A percentile compares a stretch with the other conserved stretches of the same genome.
phyloP scores from a whole-genome alignment of 64 coral and sea anemone genomes.

The Dendronephthya gigantea region DNA sequence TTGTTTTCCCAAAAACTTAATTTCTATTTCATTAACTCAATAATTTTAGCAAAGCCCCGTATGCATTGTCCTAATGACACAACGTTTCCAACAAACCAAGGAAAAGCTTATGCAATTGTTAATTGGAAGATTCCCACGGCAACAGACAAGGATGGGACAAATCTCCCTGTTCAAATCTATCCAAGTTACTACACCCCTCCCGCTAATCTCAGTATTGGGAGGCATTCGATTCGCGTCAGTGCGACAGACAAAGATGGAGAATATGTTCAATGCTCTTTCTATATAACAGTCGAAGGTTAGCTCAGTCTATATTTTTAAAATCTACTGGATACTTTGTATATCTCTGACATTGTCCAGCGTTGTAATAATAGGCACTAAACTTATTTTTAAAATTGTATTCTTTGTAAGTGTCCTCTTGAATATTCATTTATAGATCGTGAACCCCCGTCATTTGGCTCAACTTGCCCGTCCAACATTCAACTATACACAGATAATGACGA shows the following conservation, averaged over 20 bases:
- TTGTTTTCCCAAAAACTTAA: too few relatives aligned
- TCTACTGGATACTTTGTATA: neutral
- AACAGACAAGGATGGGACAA: neutral
- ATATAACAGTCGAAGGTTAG: neutral
- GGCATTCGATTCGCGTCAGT: neutral
- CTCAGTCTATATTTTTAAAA: neutral
- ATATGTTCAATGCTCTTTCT: neutral
- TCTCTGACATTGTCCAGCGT: neutral
- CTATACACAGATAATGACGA: neutral
- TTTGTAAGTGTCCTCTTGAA: neutral
- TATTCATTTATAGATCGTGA: neutral
- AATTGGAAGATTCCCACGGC: neutral
- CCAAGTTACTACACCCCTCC: neutral
- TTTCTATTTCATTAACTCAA: too few relatives aligned
- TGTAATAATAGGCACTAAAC: neutral
- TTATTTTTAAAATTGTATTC: too few relatives aligned
- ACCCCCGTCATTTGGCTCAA: neutral
- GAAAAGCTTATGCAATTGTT: neutral
- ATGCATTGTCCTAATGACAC: neutral
- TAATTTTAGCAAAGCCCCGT: neutral
- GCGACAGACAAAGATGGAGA: neutral
- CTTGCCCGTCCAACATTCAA: neutral
- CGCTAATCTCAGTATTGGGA: neutral
- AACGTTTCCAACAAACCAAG: neutral
- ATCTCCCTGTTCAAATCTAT: neutral